Evolutionary conservation across 35 echinoderm and acorn worm species (phyloP).

Genomic region (Strongylocentrotus purpuratus): DNA sequence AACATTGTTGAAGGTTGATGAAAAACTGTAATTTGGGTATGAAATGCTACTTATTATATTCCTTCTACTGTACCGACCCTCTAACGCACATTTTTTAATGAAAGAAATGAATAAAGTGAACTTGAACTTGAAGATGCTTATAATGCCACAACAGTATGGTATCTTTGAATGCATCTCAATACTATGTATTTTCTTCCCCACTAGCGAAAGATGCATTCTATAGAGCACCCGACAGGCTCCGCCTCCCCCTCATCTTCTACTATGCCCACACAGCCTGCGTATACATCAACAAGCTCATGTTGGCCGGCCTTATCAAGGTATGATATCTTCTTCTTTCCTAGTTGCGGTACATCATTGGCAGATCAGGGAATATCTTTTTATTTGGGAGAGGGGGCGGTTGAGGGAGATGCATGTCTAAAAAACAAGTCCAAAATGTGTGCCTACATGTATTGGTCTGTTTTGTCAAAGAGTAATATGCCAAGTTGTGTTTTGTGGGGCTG

Average conservation of each 20-base stretch:
- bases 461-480: too few relatives aligned
- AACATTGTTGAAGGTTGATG: too few relatives aligned
- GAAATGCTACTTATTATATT: too few relatives aligned
- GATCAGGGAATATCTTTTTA: background rate
- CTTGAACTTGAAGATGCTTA: too few relatives aligned
- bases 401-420: background rate
- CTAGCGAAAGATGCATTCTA: conserved; percentile 68
- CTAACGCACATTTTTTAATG: too few relatives aligned
- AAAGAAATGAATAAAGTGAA: too few relatives aligned
- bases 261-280: conserved; percentile 82
- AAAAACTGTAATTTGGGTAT: too few relatives aligned
- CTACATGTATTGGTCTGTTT: too few relatives aligned
- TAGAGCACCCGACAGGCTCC: conserved; percentile 83
- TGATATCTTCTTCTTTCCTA: background rate
- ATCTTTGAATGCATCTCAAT: background rate
- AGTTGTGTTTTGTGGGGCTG: too few relatives aligned
- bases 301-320: conserved; percentile 85
- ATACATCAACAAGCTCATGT: conserved; percentile 90
- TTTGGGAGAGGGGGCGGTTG: background rate
- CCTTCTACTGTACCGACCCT: too few relatives aligned
- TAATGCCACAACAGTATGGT: too few relatives aligned
- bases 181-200: background rate
- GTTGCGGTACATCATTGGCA: background rate
- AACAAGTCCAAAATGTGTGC: too few relatives aligned
- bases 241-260: conserved; percentile 95